Conservation (phyloP, 2,888 invertebrate species). For the Dicranocentrus wangi region DNA sequence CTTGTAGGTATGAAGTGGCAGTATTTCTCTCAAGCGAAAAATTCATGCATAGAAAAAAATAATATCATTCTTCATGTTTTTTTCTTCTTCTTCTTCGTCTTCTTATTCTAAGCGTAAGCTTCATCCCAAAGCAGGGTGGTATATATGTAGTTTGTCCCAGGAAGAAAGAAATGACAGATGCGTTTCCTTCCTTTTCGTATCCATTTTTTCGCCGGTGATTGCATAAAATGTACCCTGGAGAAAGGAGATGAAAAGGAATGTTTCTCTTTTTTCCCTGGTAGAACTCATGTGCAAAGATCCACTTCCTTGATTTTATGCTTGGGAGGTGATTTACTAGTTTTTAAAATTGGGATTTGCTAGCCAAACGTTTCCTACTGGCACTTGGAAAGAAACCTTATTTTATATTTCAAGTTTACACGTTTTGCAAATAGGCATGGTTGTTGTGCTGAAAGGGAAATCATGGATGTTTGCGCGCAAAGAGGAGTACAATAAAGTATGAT, state of each 20-base stretch:
- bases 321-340: slow-evolving; percentile 20
- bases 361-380: background rate
- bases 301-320: slow-evolving; percentile 20
- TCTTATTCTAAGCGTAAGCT: too few species aligned
- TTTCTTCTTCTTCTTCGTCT: background rate
- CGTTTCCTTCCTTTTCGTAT: slow-evolving; percentile 32
- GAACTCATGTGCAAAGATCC: too few species aligned
- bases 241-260: slow-evolving; percentile 1
- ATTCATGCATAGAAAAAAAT: background rate
- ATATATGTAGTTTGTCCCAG: too few species aligned
- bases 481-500: too few species aligned
- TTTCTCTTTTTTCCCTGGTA: background rate
- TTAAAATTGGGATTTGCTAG: background rate
- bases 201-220: too few species aligned
- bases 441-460: too few species aligned
- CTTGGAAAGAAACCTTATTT: too few species aligned
- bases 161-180: slow-evolving; percentile 43
- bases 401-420: background rate
- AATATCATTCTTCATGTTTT: slow-evolving; percentile 20
- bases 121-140: too few species aligned
- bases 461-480: too few species aligned
- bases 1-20: background rate
- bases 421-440: too few species aligned
- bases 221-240: slow-evolving; percentile 3
- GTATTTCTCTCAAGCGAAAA: background rate